Evolutionary conservation across 2,888 invertebrate species (phyloP).

Genomic region (Lasiommata megera): DNA sequence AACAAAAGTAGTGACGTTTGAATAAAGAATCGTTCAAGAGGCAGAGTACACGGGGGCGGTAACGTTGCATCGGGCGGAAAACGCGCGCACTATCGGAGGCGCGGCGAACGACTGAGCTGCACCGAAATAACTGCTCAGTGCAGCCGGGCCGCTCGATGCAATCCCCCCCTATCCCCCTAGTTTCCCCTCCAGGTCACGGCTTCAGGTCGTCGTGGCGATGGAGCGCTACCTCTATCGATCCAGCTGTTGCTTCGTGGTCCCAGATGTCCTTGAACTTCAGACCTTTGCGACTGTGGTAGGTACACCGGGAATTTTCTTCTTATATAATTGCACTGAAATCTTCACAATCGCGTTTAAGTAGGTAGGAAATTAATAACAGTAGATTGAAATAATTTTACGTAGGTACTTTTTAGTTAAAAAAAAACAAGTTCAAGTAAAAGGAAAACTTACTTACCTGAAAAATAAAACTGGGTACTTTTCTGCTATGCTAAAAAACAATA

Average conservation of each 20-base stretch:
- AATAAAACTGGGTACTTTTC: no score
- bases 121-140: conserved; percentile 79
- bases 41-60: conserved; percentile 49
- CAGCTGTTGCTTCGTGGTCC: conserved; percentile 68
- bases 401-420: no score
- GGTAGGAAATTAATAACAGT: no score
- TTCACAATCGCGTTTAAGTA: background rate
- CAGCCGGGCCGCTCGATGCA: conserved; percentile 76
- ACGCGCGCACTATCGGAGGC: conserved; percentile 68
- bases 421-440: no score
- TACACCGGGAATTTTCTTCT: background rate
- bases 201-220: conserved; percentile 61
- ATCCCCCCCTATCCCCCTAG: conserved; percentile 39
- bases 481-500: no score
- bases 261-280: conserved; percentile 40
- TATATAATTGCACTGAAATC: background rate
- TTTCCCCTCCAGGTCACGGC: conserved; percentile 68
- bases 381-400: background rate
- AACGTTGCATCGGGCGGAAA: conserved; percentile 43
- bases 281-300: conserved; percentile 17
- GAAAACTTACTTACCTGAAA: no score
- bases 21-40: conserved; percentile 34
- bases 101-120: conserved; percentile 73
- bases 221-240: conserved; percentile 64
- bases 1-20: conserved; percentile 28